phyloP scores from a whole-genome alignment of 2,797 vertebrate genomes.

The Emydoidea blandingii region DNA sequence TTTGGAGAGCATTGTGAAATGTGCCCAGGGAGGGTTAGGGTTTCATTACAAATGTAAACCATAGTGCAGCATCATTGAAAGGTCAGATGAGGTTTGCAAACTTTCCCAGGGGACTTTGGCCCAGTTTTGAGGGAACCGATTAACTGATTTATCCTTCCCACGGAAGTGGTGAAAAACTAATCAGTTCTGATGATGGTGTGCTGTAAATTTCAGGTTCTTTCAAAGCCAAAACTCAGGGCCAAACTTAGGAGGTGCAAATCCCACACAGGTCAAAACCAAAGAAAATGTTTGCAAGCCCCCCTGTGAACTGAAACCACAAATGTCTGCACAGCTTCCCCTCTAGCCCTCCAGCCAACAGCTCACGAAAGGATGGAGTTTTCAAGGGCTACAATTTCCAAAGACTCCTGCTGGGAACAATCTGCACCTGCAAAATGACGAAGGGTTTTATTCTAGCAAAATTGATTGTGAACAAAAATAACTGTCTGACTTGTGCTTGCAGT shows the following conservation, averaged over 20 bases:
- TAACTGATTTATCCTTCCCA: not conserved
- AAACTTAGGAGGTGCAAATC: not conserved
- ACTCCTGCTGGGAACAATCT: not conserved
- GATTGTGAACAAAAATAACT: not conserved
- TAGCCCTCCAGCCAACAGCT: not conserved
- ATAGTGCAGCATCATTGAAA: not conserved
- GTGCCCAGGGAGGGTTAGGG: not conserved
- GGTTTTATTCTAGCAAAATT: not conserved
- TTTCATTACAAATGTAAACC: rapidly evolving
- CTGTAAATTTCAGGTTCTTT: not conserved
- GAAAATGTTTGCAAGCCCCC: not conserved
- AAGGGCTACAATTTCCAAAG: not conserved
- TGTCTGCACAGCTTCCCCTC: not conserved
- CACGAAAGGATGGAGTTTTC: not conserved
- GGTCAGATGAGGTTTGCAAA: not conserved
- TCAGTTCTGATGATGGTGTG: not conserved
- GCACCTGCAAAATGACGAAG: not conserved
- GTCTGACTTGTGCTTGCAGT: not conserved
- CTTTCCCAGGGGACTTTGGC: not conserved
- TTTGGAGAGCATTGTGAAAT: not conserved
- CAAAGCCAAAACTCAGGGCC: not conserved
- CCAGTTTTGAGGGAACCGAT: not conserved
- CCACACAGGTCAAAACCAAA: not conserved
- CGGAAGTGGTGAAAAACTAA: not conserved
- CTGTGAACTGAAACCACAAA: not conserved